A percentile compares a stretch with the other conserved stretches of the same genome.
These are phyloP conservation scores for Lasiommata megera DNA, from an alignment of 2,888 invertebrate genomes.

Conservation along the genomic window DNA sequence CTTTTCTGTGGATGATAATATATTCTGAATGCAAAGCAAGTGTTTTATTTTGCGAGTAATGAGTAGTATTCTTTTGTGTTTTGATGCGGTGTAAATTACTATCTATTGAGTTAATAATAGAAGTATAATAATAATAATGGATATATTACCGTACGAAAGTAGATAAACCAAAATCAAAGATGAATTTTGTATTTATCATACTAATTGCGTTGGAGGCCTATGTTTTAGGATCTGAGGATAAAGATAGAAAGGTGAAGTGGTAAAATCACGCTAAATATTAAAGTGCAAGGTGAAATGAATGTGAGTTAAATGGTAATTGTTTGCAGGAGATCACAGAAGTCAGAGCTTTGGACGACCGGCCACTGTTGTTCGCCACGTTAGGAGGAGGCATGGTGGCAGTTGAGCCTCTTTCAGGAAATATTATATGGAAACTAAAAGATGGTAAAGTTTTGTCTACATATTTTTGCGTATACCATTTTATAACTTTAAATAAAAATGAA, in stretches of 20 bases:
- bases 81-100: neutral
- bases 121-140: constrained; percentile 14
- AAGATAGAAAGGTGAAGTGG: constrained; percentile 60
- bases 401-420: constrained; percentile 90
- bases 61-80: constrained; percentile 7
- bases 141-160: constrained; percentile 3
- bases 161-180: constrained; percentile 37
- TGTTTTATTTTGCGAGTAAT: neutral
- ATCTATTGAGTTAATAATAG: constrained; percentile 8
- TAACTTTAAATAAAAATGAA: no score
- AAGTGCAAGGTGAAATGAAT: constrained; percentile 33
- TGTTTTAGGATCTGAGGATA: constrained; percentile 56
- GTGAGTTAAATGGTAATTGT: constrained; percentile 34
- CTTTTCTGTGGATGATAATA: no score
- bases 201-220: constrained; percentile 57
- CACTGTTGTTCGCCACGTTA: constrained; percentile 94
- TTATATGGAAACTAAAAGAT: constrained; percentile 95
- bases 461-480: no score
- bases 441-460: constrained; percentile 78
- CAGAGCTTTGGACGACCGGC: constrained; percentile 84
- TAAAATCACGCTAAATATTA: constrained; percentile 35
- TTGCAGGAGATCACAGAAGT: constrained; percentile 83
- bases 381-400: constrained; percentile 96
- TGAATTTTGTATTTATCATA: constrained; percentile 54
- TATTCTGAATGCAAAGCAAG: neutral